Percentiles rank a stretch among this genome's conserved stretches.
These are phyloP conservation scores for Galago senegalensis DNA, from an alignment of 2,797 vertebrate genomes.

Conservation along the genomic window DNA sequence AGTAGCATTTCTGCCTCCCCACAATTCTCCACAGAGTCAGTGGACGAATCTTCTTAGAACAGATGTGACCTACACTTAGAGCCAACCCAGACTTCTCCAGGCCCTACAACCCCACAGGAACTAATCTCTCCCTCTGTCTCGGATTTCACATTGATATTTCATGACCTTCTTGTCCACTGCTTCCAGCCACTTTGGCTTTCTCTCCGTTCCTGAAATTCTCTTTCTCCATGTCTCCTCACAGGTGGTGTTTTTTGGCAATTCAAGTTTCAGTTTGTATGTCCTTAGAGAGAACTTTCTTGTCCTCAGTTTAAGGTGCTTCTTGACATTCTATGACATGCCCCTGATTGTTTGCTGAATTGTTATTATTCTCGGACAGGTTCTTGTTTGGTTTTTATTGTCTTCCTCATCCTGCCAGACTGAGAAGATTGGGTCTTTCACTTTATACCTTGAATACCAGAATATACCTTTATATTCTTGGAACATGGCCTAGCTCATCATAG, in stretches of 20 bases:
- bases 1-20: not conserved
- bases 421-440: not conserved
- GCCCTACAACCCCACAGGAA: too few relatives aligned
- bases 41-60: not conserved
- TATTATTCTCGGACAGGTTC: not conserved
- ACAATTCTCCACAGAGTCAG: not conserved
- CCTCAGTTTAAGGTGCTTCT: not conserved
- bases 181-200: not conserved
- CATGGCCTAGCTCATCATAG: not conserved
- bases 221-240: not conserved
- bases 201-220: not conserved
- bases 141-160: not conserved
- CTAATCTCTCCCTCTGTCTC: not conserved
- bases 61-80: not conserved
- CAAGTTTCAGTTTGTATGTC: not conserved
- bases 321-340: not conserved
- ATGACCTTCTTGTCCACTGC: not conserved
- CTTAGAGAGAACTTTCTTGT: not conserved
- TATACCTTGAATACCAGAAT: not conserved
- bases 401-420: not conserved
- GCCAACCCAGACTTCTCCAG: not conserved
- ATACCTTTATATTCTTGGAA: not conserved
- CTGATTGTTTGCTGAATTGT: constrained; percentile 29
- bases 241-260: not conserved
- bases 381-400: not conserved